phyloP scores from a whole-genome alignment of 2,113 vertebrate species.

The Junco hyemalis region DNA sequence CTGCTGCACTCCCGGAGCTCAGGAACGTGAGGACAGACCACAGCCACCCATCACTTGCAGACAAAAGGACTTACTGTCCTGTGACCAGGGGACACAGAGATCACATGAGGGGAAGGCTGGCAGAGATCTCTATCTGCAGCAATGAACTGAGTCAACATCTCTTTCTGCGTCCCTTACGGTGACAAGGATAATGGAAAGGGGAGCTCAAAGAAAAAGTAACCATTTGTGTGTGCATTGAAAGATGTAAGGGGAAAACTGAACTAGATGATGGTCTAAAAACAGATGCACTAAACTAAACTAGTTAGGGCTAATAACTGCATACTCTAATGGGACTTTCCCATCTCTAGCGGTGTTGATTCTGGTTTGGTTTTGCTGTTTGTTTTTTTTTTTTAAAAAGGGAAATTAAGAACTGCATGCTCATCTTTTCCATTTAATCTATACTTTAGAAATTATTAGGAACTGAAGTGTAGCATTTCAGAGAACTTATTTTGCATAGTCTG shows the following conservation, averaged over 20 bases:
- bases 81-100: not conserved
- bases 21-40: not conserved
- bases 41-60: not conserved
- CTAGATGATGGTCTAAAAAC: not conserved
- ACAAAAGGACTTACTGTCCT: not conserved
- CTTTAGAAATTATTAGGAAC: not conserved
- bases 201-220: not conserved
- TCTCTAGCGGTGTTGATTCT: not conserved
- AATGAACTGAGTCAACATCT: not conserved
- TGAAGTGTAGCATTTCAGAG: not conserved
- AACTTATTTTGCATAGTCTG: not conserved
- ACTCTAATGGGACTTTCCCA: not conserved
- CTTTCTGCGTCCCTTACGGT: not conserved
- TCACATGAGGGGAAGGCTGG: not conserved
- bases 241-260: not conserved
- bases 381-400: not conserved
- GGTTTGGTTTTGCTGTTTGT: not conserved
- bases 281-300: not conserved
- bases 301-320: not conserved
- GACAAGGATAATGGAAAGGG: not conserved
- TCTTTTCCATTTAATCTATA: not conserved
- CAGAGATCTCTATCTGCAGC: not conserved
- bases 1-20: not conserved
- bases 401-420: not conserved
- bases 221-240: not conserved